A percentile compares a stretch with the other conserved stretches of the same genome.
phyloP scores from a whole-genome alignment of 2,113 vertebrate genomes.

The Oryctolagus cuniculus region DNA sequence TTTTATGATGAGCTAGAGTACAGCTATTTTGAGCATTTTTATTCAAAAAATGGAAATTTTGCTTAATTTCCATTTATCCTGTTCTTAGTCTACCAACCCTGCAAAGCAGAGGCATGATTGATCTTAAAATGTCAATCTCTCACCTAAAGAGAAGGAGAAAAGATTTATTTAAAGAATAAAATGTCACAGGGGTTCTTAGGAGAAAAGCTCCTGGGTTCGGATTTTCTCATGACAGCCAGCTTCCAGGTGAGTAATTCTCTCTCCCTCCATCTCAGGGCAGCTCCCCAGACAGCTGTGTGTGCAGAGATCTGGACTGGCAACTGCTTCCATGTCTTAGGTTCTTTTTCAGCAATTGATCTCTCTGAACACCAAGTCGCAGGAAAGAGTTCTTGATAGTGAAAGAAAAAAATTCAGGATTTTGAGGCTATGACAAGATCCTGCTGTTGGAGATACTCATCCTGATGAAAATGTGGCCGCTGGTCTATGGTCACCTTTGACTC shows the following conservation, averaged over 20 bases:
- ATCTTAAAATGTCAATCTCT: slow-evolving; percentile 83
- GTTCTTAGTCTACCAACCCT: slow-evolving; percentile 73
- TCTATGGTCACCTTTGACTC: not conserved
- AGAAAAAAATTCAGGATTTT: slow-evolving; percentile 6
- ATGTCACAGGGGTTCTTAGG: slow-evolving; percentile 73
- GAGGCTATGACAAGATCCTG: not conserved
- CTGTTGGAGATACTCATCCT: not conserved
- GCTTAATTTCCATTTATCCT: slow-evolving; percentile 81
- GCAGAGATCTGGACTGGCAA: slow-evolving; percentile 9
- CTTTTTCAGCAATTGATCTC: slow-evolving; percentile 12
- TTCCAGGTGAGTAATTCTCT: slow-evolving; percentile 61
- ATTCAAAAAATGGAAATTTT: slow-evolving; percentile 75
- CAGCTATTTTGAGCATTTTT: slow-evolving; percentile 72
- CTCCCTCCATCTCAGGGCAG: not conserved
- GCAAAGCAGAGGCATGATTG: slow-evolving; percentile 77
- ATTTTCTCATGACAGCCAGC: slow-evolving; percentile 74
- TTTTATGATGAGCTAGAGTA: slow-evolving; percentile 53
- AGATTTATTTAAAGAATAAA: slow-evolving; percentile 84
- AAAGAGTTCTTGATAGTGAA: slow-evolving; percentile 5
- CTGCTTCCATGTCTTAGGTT: not conserved
- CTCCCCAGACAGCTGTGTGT: not conserved
- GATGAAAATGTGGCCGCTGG: not conserved
- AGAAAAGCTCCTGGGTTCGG: slow-evolving; percentile 74
- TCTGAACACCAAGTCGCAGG: not conserved
- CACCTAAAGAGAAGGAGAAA: slow-evolving; percentile 76